These are phyloP conservation scores for Panagrolaimus sp. DNA, from an alignment of 1,140 invertebrate genomes.

Conservation along the genomic window DNA sequence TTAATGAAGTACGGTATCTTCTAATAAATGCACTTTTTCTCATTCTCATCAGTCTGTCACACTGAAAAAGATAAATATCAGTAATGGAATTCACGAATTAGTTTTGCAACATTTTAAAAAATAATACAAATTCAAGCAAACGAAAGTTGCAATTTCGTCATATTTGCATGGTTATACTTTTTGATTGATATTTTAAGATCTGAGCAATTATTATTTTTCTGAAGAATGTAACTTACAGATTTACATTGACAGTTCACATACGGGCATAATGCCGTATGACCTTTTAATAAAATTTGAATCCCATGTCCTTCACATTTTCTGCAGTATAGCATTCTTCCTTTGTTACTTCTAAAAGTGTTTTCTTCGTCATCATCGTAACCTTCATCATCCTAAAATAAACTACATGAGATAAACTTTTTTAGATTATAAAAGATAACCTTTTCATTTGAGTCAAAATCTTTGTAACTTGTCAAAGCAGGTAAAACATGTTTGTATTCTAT, in stretches of 20 bases:
- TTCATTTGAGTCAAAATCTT: too few species aligned
- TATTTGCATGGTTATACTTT: too few species aligned
- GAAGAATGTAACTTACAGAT: neutral
- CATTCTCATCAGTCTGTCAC: neutral
- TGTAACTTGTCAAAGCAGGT: too few species aligned
- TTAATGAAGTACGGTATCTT: neutral
- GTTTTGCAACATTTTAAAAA: too few species aligned
- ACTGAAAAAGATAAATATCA: neutral
- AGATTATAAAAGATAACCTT: too few species aligned
- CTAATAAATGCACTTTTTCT: neutral
- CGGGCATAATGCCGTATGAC: slow-evolving; percentile 4
- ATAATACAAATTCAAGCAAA: too few species aligned
- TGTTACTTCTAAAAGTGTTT: neutral
- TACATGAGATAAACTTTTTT: too few species aligned
- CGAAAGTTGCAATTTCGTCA: too few species aligned
- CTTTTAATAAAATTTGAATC: neutral
- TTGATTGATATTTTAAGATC: too few species aligned
- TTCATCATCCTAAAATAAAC: neutral
- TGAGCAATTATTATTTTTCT: neutral
- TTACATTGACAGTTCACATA: slow-evolving; percentile 4
- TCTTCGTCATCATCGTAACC: neutral
- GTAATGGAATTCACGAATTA: too few species aligned
- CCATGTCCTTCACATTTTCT: slow-evolving; percentile 3
- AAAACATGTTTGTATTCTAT: too few species aligned
- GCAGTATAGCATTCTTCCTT: slow-evolving; percentile 8